Percentiles rank a stretch among this genome's conserved stretches.
phyloP scores from a whole-genome alignment of 2,797 vertebrate species.

The Taenioides sp. region DNA sequence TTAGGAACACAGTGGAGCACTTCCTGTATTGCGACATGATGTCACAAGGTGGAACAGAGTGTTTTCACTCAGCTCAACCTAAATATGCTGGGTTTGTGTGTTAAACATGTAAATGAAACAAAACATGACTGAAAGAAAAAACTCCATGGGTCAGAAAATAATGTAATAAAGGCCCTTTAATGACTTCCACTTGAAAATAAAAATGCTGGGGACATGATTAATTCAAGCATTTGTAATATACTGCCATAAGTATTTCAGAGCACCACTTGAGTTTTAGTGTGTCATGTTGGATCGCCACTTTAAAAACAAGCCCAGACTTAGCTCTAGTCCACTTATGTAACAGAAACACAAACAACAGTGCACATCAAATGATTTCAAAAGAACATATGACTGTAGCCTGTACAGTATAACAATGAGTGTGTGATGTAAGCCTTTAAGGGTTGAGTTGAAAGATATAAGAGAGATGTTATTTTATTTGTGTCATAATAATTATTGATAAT shows the following conservation, averaged over 20 bases:
- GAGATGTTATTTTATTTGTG: background rate
- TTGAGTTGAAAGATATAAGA: background rate
- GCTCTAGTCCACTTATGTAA: slow-evolving; percentile 1
- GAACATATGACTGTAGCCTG: background rate
- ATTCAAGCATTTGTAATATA: too few relatives aligned
- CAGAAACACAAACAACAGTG: background rate
- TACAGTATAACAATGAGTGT: background rate
- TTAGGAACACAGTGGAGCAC: too few relatives aligned
- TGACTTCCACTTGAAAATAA: background rate
- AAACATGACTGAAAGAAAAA: too few relatives aligned
- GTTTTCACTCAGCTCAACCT: too few relatives aligned
- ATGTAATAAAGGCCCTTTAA: too few relatives aligned
- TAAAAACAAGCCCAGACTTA: background rate
- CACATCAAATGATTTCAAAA: background rate
- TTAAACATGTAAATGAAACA: too few relatives aligned
- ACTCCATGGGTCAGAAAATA: too few relatives aligned
- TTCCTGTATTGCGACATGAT: too few relatives aligned
- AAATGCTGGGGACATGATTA: too few relatives aligned
- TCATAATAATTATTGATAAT: background rate
- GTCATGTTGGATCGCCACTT: background rate
- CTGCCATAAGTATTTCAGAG: background rate
- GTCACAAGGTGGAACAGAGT: too few relatives aligned
- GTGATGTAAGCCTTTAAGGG: background rate
- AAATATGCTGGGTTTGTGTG: too few relatives aligned
- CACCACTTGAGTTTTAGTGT: background rate